Evolutionary conservation across 2,797 vertebrate species (phyloP).

Genomic region (Cyprinella venusta): DNA sequence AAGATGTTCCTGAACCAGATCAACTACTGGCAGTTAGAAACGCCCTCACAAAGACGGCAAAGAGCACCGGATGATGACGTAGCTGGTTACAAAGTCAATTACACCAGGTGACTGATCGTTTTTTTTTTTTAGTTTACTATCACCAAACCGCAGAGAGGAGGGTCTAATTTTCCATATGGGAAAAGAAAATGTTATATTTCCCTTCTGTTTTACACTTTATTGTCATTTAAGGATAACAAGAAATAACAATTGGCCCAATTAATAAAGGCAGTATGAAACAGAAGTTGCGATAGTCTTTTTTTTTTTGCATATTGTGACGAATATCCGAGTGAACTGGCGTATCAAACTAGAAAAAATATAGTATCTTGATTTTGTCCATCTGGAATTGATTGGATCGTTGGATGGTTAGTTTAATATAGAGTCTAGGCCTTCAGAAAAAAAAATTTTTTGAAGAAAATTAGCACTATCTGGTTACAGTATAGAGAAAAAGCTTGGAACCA

Average conservation of each 20-base stretch:
- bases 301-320: neutral
- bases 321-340: neutral
- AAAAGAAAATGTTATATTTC: no score
- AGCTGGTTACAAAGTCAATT: constrained; percentile 95
- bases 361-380: neutral
- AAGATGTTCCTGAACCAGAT: constrained; percentile 99
- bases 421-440: no score
- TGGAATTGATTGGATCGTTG: neutral
- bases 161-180: neutral
- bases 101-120: constrained; percentile 86
- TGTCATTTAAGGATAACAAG: neutral
- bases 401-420: no score
- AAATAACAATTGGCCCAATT: neutral
- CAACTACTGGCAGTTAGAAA: constrained; percentile 99
- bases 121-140: neutral
- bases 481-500: no score
- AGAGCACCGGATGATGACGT: constrained; percentile 89
- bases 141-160: neutral
- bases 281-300: neutral
- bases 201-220: neutral
- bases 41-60: constrained; percentile 90
- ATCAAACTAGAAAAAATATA: neutral
- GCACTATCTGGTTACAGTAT: no score
- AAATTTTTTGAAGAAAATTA: no score
- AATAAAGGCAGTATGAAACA: neutral